Evolutionary conservation across 2,797 vertebrate genomes (phyloP).

Genomic region (Bufotes viridis): DNA sequence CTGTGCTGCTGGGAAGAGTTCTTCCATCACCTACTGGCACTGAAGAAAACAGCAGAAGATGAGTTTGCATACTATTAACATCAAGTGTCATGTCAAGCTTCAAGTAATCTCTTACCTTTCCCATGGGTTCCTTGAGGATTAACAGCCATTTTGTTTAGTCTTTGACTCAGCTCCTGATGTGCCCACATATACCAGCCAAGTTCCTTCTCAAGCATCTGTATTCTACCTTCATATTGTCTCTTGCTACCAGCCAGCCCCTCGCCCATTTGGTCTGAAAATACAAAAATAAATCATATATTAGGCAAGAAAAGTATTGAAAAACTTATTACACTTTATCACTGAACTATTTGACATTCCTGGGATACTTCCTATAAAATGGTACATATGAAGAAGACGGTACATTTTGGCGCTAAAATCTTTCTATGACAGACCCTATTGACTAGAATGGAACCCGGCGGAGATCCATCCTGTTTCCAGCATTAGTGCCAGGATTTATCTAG

Average conservation of each 20-base stretch:
- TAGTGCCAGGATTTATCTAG: no score
- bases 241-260: slow-evolving; percentile 88
- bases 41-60: slow-evolving; percentile 11
- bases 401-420: no score
- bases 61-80: background rate
- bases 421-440: no score
- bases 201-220: slow-evolving; percentile 89
- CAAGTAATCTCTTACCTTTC: slow-evolving; percentile 70
- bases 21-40: slow-evolving; percentile 66
- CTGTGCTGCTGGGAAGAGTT: slow-evolving; percentile 56
- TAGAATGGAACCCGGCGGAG: no score
- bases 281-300: background rate
- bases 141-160: slow-evolving; percentile 74
- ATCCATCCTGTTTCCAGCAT: no score
- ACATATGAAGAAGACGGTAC: no score
- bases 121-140: slow-evolving; percentile 67
- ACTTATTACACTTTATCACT: no score
- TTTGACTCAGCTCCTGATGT: slow-evolving; percentile 88
- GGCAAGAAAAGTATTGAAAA: background rate
- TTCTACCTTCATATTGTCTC: slow-evolving; percentile 89
- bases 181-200: slow-evolving; percentile 82
- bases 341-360: no score
- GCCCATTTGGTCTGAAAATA: slow-evolving; percentile 85
- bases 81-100: background rate
- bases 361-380: no score